phyloP scores from a whole-genome alignment of 2,888 invertebrate species.

The Sphaerophoria taeniata region DNA sequence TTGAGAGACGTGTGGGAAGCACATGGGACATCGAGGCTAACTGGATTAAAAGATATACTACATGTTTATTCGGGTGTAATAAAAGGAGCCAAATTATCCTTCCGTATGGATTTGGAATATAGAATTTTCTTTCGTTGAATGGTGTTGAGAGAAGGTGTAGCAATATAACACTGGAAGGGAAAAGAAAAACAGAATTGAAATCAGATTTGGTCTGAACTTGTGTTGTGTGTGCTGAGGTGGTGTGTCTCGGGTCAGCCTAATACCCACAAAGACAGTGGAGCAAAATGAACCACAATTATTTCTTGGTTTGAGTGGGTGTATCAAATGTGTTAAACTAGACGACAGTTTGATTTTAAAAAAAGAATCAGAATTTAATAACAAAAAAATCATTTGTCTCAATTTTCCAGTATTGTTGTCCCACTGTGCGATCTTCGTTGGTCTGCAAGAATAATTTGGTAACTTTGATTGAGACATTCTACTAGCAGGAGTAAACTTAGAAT shows the following conservation, averaged over 20 bases:
- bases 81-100: constrained; percentile 74
- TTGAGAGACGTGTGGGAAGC: constrained; percentile 39
- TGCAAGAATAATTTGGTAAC: constrained; percentile 9
- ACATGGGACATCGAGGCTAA: constrained; percentile 70
- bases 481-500: constrained; percentile 48
- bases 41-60: constrained; percentile 74
- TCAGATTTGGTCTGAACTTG: constrained; percentile 32
- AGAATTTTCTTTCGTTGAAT: constrained; percentile 44
- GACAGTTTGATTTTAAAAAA: too few species aligned
- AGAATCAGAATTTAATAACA: neutral
- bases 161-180: constrained; percentile 49
- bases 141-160: constrained; percentile 13
- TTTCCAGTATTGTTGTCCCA: neutral
- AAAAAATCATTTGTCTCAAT: neutral
- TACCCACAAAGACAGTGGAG: neutral
- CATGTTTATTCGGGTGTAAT: constrained; percentile 74
- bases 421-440: neutral
- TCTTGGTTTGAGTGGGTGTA: too few species aligned
- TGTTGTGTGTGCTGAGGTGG: constrained; percentile 1
- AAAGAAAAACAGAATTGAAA: constrained; percentile 45
- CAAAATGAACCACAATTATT: neutral
- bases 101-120: constrained; percentile 74
- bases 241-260: neutral
- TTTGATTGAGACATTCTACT: constrained; percentile 37
- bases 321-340: too few species aligned